phyloP scores from a whole-genome alignment of 1,140 invertebrate species.

The Rhopalosiphum padi region DNA sequence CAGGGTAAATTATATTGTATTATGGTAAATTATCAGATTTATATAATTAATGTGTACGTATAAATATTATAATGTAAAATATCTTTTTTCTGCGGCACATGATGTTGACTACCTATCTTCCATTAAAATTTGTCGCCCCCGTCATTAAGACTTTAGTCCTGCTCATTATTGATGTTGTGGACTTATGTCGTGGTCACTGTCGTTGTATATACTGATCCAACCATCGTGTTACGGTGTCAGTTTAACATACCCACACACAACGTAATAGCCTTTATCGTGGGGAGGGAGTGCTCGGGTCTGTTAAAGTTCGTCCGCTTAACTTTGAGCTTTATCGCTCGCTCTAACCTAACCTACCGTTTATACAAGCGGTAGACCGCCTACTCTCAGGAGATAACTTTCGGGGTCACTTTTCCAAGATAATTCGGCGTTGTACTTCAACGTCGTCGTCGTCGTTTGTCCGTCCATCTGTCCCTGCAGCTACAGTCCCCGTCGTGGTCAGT shows the following conservation, averaged over 20 bases:
- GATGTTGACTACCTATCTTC: background rate
- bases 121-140: background rate
- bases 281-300: background rate
- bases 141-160: background rate
- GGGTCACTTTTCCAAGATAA: slow-evolving; percentile 52
- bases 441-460: background rate
- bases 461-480: background rate
- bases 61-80: background rate
- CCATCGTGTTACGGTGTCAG: background rate
- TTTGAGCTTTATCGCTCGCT: slow-evolving; percentile 26
- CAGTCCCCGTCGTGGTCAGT: background rate
- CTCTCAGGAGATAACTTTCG: background rate
- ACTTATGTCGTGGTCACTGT: background rate
- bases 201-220: background rate
- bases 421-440: slow-evolving; percentile 6
- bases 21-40: background rate
- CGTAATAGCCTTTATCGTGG: background rate
- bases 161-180: background rate
- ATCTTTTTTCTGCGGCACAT: background rate
- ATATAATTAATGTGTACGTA: background rate
- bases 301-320: slow-evolving; percentile 21
- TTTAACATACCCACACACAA: background rate
- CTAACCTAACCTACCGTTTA: background rate
- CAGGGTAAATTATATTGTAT: background rate
- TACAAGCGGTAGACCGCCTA: background rate